Percentiles rank a stretch among this genome's conserved stretches.
Evolutionary conservation across 2,797 vertebrate species (phyloP).

Genomic region (Synanceia verrucosa): DNA sequence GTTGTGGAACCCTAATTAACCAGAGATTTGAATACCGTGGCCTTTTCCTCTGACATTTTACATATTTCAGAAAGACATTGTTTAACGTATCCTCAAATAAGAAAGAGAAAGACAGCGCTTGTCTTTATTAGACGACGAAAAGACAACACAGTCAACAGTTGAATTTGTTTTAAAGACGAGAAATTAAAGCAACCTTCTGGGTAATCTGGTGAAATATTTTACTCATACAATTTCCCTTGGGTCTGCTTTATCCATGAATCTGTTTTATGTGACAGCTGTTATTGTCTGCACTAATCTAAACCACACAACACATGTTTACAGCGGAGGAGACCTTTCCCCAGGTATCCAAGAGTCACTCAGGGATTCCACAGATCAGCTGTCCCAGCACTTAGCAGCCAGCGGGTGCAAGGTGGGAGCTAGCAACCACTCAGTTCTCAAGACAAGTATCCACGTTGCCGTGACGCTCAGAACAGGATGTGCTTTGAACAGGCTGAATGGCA

Average conservation of each 20-base stretch:
- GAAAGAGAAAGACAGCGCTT: slow-evolving; percentile 63
- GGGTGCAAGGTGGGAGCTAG: slow-evolving; percentile 43
- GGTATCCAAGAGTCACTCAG: slow-evolving; percentile 64
- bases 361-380: slow-evolving; percentile 61
- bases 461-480: slow-evolving; percentile 30
- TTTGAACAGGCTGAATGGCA: slow-evolving; percentile 24
- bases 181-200: slow-evolving; percentile 4
- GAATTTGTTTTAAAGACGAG: slow-evolving; percentile 12
- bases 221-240: slow-evolving; percentile 19
- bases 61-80: slow-evolving; percentile 72
- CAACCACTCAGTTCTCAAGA: slow-evolving; percentile 31
- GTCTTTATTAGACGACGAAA: slow-evolving; percentile 47
- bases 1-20: slow-evolving; percentile 76
- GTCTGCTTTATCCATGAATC: slow-evolving; percentile 41
- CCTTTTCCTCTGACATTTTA: slow-evolving; percentile 78
- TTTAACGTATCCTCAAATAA: slow-evolving; percentile 64
- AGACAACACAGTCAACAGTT: slow-evolving; percentile 25
- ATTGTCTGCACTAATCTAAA: slow-evolving; percentile 58
- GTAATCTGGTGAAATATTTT: slow-evolving; percentile 32
- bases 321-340: slow-evolving; percentile 54
- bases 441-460: slow-evolving; percentile 10
- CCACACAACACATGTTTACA: slow-evolving; percentile 55
- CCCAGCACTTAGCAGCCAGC: slow-evolving; percentile 44
- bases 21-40: slow-evolving; percentile 77
- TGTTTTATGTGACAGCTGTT: slow-evolving; percentile 50